phyloP scores from a whole-genome alignment of 2,113 vertebrate species.

The Chrysemys picta region DNA sequence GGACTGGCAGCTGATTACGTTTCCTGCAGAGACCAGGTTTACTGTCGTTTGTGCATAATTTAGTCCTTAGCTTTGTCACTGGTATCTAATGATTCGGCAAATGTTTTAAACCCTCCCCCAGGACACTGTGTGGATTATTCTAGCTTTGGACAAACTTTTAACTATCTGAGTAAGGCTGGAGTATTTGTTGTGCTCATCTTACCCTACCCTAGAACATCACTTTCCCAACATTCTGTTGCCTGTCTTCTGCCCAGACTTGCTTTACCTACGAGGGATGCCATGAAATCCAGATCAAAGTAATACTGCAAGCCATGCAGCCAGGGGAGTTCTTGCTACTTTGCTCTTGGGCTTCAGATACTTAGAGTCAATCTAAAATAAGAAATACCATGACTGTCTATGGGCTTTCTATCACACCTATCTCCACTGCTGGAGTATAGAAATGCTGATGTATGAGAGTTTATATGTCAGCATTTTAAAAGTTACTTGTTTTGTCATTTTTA shows the following conservation, averaged over 20 bases:
- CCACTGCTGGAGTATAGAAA: neutral
- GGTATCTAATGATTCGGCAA: neutral
- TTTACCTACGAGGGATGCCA: neutral
- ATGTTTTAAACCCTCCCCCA: neutral
- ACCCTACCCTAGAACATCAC: neutral
- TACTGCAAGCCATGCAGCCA: neutral
- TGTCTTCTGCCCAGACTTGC: neutral
- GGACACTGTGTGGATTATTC: neutral
- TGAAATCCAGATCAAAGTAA: neutral
- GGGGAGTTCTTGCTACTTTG: neutral
- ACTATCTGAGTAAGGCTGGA: neutral
- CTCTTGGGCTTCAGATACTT: slow-evolving; percentile 1
- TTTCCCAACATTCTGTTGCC: neutral
- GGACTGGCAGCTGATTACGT: neutral
- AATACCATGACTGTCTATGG: neutral
- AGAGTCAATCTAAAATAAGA: neutral
- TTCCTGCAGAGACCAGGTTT: neutral
- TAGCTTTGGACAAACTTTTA: neutral
- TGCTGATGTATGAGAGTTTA: neutral
- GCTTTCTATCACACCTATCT: neutral
- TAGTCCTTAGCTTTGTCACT: neutral
- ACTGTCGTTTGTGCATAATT: neutral
- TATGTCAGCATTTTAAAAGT: neutral
- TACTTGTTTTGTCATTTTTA: neutral
- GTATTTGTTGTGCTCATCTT: neutral